phyloP scores from a whole-genome alignment of 2,797 vertebrate genomes.

The Heliangelus exortis region DNA sequence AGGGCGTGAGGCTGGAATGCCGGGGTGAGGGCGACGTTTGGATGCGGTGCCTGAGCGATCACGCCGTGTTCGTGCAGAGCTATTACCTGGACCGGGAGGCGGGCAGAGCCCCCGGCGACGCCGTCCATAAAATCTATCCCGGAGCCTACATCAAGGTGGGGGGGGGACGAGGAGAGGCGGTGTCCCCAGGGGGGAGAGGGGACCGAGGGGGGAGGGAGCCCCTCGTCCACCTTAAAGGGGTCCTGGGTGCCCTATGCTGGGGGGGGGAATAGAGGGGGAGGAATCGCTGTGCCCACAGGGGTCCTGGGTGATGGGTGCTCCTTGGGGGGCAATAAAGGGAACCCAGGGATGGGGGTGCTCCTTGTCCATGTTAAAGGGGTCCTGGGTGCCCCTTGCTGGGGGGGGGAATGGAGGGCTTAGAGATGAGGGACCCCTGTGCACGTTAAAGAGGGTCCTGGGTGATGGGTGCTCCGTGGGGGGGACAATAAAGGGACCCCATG shows the following conservation, averaged over 20 bases:
- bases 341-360: too few relatives aligned
- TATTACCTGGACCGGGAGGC: slow-evolving; percentile 85
- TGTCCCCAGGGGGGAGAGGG: too few relatives aligned
- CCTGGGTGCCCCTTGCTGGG: neutral
- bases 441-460: neutral
- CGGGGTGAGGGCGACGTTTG: slow-evolving; percentile 82
- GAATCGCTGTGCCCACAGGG: too few relatives aligned
- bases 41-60: slow-evolving; percentile 85
- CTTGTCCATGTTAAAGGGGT: rapidly evolving
- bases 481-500: rapidly evolving
- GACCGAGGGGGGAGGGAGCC: too few relatives aligned
- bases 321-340: neutral
- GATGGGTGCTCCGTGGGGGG: rapidly evolving
- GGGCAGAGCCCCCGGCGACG: slow-evolving; percentile 83
- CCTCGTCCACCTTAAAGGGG: neutral
- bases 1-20: slow-evolving; percentile 83
- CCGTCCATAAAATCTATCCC: slow-evolving; percentile 87
- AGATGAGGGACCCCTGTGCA: too few relatives aligned
- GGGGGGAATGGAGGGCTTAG: neutral
- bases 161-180: neutral
- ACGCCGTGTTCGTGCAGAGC: slow-evolving; percentile 85
- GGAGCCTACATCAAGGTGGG: slow-evolving; percentile 84
- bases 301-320: too few relatives aligned
- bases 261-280: too few relatives aligned
- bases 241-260: too few relatives aligned